phyloP scores from a whole-genome alignment of 2,113 vertebrate species.

The Rhadina sibilatrix region DNA sequence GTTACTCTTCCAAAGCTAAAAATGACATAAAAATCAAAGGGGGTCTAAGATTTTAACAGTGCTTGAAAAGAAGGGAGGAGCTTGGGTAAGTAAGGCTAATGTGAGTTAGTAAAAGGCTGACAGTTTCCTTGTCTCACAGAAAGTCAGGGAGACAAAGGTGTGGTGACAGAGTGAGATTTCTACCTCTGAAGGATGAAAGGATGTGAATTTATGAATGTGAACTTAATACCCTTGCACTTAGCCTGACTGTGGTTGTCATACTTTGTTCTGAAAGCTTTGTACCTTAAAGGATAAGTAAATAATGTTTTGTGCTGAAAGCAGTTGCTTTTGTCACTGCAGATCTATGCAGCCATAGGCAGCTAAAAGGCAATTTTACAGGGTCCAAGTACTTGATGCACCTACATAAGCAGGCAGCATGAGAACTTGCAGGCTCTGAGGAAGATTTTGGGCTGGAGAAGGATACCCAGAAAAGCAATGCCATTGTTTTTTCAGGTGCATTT shows the following conservation, averaged over 20 bases:
- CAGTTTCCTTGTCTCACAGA: not conserved
- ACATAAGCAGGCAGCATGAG: not conserved
- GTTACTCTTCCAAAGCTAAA: not conserved
- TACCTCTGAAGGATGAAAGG: conserved; percentile 1
- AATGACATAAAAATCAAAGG: conserved; percentile 21
- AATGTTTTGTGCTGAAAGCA: not conserved
- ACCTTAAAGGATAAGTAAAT: not conserved
- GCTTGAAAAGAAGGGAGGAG: not conserved
- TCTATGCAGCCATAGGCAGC: not conserved
- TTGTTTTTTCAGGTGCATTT: not conserved
- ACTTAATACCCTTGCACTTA: not conserved
- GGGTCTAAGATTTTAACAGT: not conserved
- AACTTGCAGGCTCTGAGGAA: not conserved
- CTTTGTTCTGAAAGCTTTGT: conserved; percentile 14
- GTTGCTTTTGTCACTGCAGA: not conserved
- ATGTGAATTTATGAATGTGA: conserved; percentile 33
- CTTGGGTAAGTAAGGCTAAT: conserved; percentile 17
- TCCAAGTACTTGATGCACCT: not conserved
- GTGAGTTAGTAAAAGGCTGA: not conserved
- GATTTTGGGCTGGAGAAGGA: not conserved
- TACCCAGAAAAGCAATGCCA: not conserved
- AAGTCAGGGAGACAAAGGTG: not conserved
- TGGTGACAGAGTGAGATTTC: not conserved
- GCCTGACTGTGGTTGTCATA: not conserved
- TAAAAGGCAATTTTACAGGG: not conserved